Base-by-base conservation (phyloP, 2,113 vertebrate genomes). In the Centropus unirufus region DNA sequence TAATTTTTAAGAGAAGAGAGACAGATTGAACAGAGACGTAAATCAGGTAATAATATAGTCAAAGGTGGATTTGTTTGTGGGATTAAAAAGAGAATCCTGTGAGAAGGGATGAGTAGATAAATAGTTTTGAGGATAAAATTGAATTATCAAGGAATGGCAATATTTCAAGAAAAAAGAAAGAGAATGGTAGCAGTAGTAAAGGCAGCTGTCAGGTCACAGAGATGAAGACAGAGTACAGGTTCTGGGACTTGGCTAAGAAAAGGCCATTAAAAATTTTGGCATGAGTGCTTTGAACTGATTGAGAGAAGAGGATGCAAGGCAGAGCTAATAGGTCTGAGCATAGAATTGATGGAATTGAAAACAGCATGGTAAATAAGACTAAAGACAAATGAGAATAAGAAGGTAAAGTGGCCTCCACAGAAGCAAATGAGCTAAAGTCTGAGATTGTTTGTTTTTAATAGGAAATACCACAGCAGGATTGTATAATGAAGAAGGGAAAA, bases 211-310 rank as follows among this genome's bases (percentile, higher is more conserved):
- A 92, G 75, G 85, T 46, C 8, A 3, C 55, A 76, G 82, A 69
- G 82, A 96, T 91, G 75, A 96, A 94, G 93, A 96, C n/a, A 88
- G 88, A 96, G 58, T 88, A 54, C 70, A 73, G 27, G 54, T 85
- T 88, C 85, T 73, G 67, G 46, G 72, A 83, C 70, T 88, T 94
- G 88, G 85, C 90, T 90, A 83, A 88, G 78, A 92, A 88, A 22
- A 72, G 42, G 36, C 75, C 87, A 94, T 96, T 93, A 96, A 93
- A 95, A 96, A 49, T 90, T 93, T 91, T 93, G 93, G 90, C 82
- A 88, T 92, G 90, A 90, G 36, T 58, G 72, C 36, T 88, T 83
- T 58, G 78, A 83, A 91, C 79, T 85, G 90, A 96, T 94, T 0
- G 3, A 92, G 78, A 84, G 69, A 44, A 95, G 76, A 89, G 30